Evolutionary conservation across 1,140 invertebrate species (phyloP), one percentile per base, ranked within the genome.

Genomic region (honey bee (Apis mellifera)): DNA sequence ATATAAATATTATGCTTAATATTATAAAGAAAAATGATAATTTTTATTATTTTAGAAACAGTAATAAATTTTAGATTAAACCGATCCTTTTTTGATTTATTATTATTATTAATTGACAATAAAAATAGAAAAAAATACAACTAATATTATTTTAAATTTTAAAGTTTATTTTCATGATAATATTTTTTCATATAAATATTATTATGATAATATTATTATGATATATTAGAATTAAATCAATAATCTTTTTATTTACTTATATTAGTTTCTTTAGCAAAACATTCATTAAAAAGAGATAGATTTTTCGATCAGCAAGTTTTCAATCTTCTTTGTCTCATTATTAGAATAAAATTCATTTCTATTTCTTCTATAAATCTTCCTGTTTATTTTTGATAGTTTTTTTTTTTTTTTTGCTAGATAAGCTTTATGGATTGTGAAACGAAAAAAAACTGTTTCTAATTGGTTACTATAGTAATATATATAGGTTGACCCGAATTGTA

Each of bases 391-490:
- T 77, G 83, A 26, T 55, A 17, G 13, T 12, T 54, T 55, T 77
- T 78, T 75, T 75, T 71, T 12, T 54, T 55, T 77, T 78, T 75
- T 75, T 71, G 57, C 68, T 84, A 78, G 68, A 75, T 23, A 62
- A 80, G 12, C 70, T 80, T 79, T 54, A 48, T 26, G 70, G 71
- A 81, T 72, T 85, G 76, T 65, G 71, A 86, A 87, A 84, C 82
- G 86, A 81, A 84, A 80, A 88, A 66, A 90, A 70, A 71, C 77
- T 74, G 83, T 86, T 89, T 89, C 85, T 91, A 91, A 92, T 92
- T 92, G 90, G 90, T 91, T 85, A 86, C 73, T 74, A 23, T 48
- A n/a, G 88, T 92, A 90, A 92, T 92, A 77, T 92, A 77, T 91
- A 91, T 92, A 89, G 91, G 79, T 84, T 66, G 50, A 69, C 74